Percentiles rank a stretch among this genome's conserved stretches.
Conservation (phyloP, 2,797 vertebrate species). For the Phoxinus dragarum region DNA sequence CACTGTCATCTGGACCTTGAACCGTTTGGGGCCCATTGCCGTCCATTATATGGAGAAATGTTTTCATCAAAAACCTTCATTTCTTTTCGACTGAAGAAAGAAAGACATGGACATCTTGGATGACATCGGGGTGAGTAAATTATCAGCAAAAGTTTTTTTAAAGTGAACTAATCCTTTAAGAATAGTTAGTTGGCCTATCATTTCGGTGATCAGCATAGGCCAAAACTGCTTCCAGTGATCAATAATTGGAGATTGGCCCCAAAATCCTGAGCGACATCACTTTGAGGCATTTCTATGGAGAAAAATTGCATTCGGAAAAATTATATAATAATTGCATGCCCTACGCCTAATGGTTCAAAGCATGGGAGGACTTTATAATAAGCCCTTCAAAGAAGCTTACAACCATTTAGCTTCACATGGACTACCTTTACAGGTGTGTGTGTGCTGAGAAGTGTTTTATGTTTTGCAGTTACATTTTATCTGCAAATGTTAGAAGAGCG, state of each 20-base stretch:
- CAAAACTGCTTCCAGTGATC: neutral
- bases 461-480: neutral
- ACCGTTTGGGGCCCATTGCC: too few species aligned
- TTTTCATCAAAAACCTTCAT: too few species aligned
- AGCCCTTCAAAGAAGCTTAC: neutral
- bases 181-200: neutral
- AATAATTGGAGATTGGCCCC: neutral
- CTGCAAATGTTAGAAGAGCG: neutral
- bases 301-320: neutral
- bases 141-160: too few species aligned
- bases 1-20: too few species aligned
- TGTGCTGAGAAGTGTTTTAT: neutral
- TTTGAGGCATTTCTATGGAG: neutral
- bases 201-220: neutral
- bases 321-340: neutral
- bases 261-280: neutral
- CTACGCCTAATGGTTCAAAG: neutral
- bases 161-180: too few species aligned
- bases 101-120: too few species aligned
- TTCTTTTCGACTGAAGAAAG: too few species aligned
- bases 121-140: too few species aligned
- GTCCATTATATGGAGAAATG: too few species aligned
- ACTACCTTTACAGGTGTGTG: neutral
- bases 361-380: neutral
- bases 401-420: neutral